These are phyloP conservation scores for Hermaeophaga mercurialis DNA, from an alignment of 2,888 invertebrate genomes.

Conservation along the genomic window DNA sequence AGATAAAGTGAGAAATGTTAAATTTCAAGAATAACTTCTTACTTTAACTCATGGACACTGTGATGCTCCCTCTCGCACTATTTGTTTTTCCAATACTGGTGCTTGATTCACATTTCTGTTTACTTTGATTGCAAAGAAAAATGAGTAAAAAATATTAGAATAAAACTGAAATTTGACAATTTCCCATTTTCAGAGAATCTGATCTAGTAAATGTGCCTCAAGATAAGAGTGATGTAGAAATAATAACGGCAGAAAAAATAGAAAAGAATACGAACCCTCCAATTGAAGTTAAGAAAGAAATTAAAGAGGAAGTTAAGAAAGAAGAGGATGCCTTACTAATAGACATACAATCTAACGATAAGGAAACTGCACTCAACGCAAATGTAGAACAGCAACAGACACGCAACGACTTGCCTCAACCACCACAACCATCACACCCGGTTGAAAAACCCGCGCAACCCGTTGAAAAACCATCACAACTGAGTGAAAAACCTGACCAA, in stretches of 20 bases:
- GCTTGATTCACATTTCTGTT: too few species aligned
- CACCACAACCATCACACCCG: background rate
- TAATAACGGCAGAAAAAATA: slow-evolving; percentile 13
- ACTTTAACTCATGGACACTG: too few species aligned
- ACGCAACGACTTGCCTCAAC: background rate
- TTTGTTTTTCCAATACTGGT: too few species aligned
- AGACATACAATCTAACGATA: background rate
- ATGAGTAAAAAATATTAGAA: too few species aligned
- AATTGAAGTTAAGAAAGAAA: slow-evolving; percentile 3
- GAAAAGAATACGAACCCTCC: background rate
- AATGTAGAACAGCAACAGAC: background rate
- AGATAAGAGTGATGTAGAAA: slow-evolving; percentile 30
- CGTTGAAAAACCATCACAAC: background rate
- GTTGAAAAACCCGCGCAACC: background rate
- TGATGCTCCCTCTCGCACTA: too few species aligned
- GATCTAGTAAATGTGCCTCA: slow-evolving; percentile 31
- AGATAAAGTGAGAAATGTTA: too few species aligned
- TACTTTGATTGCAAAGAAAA: too few species aligned
- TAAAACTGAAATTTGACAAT: background rate
- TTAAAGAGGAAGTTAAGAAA: background rate
- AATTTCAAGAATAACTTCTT: too few species aligned
- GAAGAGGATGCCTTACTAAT: too few species aligned
- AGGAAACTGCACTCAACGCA: background rate
- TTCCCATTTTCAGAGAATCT: slow-evolving; percentile 27
- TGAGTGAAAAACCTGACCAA: background rate